Evolutionary conservation across 1,140 invertebrate species (phyloP), one percentile per base, ranked within the genome.

Genomic region (Aphaenogaster rudis): DNA sequence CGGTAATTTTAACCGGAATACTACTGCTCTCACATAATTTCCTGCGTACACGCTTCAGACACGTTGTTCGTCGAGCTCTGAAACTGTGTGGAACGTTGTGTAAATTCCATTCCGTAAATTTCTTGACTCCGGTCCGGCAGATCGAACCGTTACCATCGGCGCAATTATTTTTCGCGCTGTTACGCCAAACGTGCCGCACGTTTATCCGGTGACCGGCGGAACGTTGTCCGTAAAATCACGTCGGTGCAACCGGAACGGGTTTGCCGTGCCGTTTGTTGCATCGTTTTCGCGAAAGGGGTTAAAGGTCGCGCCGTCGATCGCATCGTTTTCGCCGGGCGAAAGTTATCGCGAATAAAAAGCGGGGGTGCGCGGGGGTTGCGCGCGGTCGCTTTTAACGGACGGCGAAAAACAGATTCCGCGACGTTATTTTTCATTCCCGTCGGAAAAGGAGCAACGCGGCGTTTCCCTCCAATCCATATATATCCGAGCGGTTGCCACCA

Each of bases 351-450:
- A 72, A 80, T 88, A 80, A 72, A 88, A 88, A 81, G 85, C 66
- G 50, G 39, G 17, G 8, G 28, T 28, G 28, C 42, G 15, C 57
- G 66, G 67, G 42, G 59, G 42, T 50, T 39, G 57, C 52, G 45
- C 33, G 48, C 42, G n/a, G 71, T 61, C 76, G 77, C 81, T 88
- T 88, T 89, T 74, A 88, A 72, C 76, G 87, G 67, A 28, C 57
- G 76, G 85, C 66, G 80, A 52, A 63, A 76, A 81, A 87, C 84
- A 77, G 84, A 90, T 90, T 90, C 77, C 82, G 69, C 77, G 61
- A 63, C 74, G 87, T 81, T 90, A 81, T 88, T 90, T 90, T 90
- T 90, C 88, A 90, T 89, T 90, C 69, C 74, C 61, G 79, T 88
- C 88, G 69, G 69, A 86, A 89, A 86, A 89, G 88, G 88, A 89